Conservation (phyloP, 2,888 invertebrate genomes). For the Lasioglossum zephyrum region DNA sequence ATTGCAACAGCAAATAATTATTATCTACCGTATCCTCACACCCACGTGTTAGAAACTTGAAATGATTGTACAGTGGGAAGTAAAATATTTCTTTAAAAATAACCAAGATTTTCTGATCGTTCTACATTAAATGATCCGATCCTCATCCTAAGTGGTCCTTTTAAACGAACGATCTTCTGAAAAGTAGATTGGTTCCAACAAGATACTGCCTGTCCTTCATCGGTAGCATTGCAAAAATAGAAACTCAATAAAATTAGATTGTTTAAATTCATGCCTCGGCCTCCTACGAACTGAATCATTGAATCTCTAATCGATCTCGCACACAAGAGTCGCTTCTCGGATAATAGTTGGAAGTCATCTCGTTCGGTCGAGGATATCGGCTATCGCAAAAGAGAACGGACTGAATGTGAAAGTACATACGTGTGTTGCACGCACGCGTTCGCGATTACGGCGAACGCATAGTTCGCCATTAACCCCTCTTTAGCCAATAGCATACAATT, state of each 20-base stretch:
- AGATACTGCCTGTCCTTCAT: not conserved
- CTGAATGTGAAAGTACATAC: conserved; percentile 67
- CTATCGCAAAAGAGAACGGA: conserved; percentile 52
- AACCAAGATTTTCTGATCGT: not conserved
- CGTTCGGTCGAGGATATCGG: conserved; percentile 44
- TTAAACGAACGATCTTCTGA: not conserved
- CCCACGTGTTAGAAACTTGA: not conserved
- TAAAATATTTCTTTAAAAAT: not conserved
- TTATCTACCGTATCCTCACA: not conserved
- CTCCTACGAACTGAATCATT: not conserved
- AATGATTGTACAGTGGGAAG: not conserved
- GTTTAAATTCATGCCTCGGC: not conserved
- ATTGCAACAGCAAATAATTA: not conserved
- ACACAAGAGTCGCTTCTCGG: conserved; percentile 19
- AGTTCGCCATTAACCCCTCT: conserved; percentile 77
- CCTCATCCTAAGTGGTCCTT: not conserved
- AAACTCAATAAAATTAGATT: not conserved
- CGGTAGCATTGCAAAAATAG: not conserved
- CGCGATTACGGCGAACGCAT: conserved; percentile 73
- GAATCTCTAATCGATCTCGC: not conserved
- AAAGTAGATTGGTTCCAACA: not conserved
- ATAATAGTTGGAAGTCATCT: conserved; percentile 26
- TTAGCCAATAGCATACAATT: conserved; percentile 76
- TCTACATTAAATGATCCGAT: no score
- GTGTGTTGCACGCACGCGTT: conserved; percentile 54